phyloP scores from a whole-genome alignment of 2,797 vertebrate species.

The Apogon talboti region DNA sequence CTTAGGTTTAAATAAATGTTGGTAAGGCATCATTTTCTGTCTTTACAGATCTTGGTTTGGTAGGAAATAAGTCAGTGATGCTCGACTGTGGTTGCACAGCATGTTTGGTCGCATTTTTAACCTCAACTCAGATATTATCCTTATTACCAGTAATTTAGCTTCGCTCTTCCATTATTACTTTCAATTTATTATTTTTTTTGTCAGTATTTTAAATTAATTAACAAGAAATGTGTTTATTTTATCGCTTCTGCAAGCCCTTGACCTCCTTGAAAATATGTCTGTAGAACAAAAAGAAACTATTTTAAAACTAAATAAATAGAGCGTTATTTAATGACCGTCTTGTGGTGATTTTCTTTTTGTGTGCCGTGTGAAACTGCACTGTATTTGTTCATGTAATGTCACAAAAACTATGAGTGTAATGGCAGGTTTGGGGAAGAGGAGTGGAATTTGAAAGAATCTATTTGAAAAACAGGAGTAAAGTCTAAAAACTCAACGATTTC shows the following conservation, averaged over 20 bases:
- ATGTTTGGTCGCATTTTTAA: constrained; percentile 66
- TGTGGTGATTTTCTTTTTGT: constrained; percentile 50
- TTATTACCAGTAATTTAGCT: constrained; percentile 61
- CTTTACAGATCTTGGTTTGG: constrained; percentile 53
- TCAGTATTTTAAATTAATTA: constrained; percentile 93
- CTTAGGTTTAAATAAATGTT: constrained; percentile 45
- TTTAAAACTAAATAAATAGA: constrained; percentile 98
- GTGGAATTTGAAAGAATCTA: background rate
- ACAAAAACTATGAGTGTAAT: background rate
- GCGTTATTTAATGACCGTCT: constrained; percentile 92
- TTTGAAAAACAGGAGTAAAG: no score
- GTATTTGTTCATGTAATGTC: constrained; percentile 14
- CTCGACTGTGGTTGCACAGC: constrained; percentile 64
- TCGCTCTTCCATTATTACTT: constrained; percentile 59
- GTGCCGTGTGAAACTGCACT: background rate
- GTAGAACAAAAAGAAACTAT: constrained; percentile 98
- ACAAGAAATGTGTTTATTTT: constrained; percentile 90
- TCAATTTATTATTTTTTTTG: constrained; percentile 64
- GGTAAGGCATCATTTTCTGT: constrained; percentile 35
- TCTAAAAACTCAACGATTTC: no score
- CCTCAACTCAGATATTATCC: constrained; percentile 61
- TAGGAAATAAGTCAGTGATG: constrained; percentile 49
- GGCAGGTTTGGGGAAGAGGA: background rate
- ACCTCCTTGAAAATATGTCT: constrained; percentile 93
- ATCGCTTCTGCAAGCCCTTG: constrained; percentile 90